These are phyloP conservation scores for Enteromius thamalakanensis DNA, from an alignment of 2,797 vertebrate genomes.

Conservation along the genomic window DNA sequence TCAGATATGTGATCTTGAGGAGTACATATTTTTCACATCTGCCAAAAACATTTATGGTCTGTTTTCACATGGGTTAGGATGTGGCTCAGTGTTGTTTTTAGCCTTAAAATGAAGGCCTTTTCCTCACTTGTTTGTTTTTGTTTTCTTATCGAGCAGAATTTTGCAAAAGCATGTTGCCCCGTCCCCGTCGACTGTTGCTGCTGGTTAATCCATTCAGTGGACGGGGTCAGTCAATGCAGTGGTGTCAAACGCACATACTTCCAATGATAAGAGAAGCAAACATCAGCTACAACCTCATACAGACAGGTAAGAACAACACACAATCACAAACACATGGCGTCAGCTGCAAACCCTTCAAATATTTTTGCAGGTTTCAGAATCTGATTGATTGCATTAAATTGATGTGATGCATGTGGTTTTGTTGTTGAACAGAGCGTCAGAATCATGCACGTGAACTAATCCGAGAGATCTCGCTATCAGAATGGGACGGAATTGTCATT, in stretches of 20 bases:
- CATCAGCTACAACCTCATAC: slow-evolving; percentile 93
- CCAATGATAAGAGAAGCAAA: slow-evolving; percentile 92
- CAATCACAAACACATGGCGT: neutral
- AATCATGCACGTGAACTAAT: slow-evolving; percentile 91
- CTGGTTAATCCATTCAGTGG: slow-evolving; percentile 92
- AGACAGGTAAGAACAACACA: slow-evolving; percentile 81
- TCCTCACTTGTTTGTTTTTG: neutral
- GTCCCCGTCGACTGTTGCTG: slow-evolving; percentile 85
- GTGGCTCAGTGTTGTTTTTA: neutral
- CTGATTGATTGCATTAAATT: neutral
- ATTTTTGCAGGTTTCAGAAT: neutral
- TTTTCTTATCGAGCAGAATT: slow-evolving; percentile 76
- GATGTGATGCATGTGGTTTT: slow-evolving; percentile 1
- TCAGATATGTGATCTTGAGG: slow-evolving; percentile 5
- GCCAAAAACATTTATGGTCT: neutral
- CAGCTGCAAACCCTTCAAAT: neutral
- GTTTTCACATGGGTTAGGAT: neutral
- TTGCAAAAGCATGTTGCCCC: slow-evolving; percentile 83
- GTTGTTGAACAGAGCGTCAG: slow-evolving; percentile 77
- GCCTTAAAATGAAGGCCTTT: neutral
- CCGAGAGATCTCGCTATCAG: slow-evolving; percentile 81
- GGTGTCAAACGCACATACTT: slow-evolving; percentile 88
- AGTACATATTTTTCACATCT: neutral
- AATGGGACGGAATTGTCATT: slow-evolving; percentile 92
- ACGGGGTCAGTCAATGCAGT: slow-evolving; percentile 87